phyloP scores from a whole-genome alignment of 2,888 invertebrate genomes.

The Eumacrocentrus americanus region DNA sequence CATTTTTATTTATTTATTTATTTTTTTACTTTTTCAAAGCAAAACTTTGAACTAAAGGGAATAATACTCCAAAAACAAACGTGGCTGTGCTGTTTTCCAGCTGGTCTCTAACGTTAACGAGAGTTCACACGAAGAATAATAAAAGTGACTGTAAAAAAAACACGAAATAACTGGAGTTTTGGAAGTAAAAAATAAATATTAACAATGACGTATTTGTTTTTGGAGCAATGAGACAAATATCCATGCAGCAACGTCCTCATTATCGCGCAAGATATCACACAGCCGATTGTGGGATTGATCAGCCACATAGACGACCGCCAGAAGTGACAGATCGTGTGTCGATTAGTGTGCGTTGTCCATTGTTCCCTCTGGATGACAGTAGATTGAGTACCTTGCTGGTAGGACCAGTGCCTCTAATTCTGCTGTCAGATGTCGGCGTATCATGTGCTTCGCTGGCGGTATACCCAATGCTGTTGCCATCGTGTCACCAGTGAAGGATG shows the following conservation, averaged over 20 bases:
- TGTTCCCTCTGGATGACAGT: slow-evolving; percentile 58
- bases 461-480: slow-evolving; percentile 93
- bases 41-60: neutral
- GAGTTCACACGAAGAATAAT: neutral
- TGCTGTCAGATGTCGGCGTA: slow-evolving; percentile 86
- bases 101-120: neutral
- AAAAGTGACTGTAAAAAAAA: neutral
- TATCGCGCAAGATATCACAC: neutral
- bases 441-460: slow-evolving; percentile 91
- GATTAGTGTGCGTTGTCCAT: slow-evolving; percentile 56
- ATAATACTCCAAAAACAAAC: slow-evolving; percentile 6
- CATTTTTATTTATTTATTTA: no score
- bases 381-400: slow-evolving; percentile 81
- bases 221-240: slow-evolving; percentile 4
- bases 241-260: slow-evolving; percentile 4
- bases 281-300: slow-evolving; percentile 5
- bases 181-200: neutral
- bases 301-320: neutral
- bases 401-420: slow-evolving; percentile 90
- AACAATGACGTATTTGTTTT: neutral
- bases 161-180: neutral
- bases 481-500: slow-evolving; percentile 92
- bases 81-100: neutral
- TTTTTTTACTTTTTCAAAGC: slow-evolving; percentile 16
- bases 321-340: slow-evolving; percentile 7